Conservation (phyloP, 2,888 invertebrate species). For the Dysmachus trigonus region DNA sequence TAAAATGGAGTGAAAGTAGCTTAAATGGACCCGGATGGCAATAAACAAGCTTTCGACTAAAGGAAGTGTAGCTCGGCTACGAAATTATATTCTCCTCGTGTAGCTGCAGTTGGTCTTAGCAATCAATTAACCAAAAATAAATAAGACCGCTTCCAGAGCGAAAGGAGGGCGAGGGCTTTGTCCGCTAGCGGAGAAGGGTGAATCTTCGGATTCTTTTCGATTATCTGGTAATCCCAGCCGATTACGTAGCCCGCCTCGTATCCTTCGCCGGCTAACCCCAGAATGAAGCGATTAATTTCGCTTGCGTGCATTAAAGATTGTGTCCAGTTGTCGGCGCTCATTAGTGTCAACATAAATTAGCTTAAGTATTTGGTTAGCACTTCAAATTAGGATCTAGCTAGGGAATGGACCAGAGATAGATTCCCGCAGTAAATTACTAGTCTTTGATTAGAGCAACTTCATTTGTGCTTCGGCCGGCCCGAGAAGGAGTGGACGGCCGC, state of each 20-base stretch:
- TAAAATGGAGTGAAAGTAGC: slow-evolving; percentile 21
- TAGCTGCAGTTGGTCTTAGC: slow-evolving; percentile 25
- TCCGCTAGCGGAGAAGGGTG: not conserved
- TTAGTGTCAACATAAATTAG: slow-evolving; percentile 40
- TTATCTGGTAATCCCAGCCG: slow-evolving; percentile 31
- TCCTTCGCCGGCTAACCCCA: not conserved
- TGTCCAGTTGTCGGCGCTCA: slow-evolving; percentile 15
- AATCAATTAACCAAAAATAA: slow-evolving; percentile 39
- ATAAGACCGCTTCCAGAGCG: not conserved
- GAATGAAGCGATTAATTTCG: slow-evolving; percentile 29
- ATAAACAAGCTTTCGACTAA: slow-evolving; percentile 8
- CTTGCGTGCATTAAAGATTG: slow-evolving; percentile 2
- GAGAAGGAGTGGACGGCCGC: not conserved
- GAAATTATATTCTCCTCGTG: not conserved
- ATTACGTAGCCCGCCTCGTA: not conserved
- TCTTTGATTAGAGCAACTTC: slow-evolving; percentile 8
- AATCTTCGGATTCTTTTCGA: slow-evolving; percentile 8
- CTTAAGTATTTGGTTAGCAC: slow-evolving; percentile 37
- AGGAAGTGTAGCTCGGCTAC: not conserved
- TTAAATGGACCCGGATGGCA: not conserved
- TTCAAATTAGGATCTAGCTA: slow-evolving; percentile 26
- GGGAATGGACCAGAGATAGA: slow-evolving; percentile 13
- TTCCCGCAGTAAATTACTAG: slow-evolving; percentile 24
- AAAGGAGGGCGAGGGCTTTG: no score
- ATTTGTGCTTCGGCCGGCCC: not conserved